Base-by-base conservation (phyloP, 35 echinoderm and acorn worm genomes). In the Apostichopus californicus region DNA sequence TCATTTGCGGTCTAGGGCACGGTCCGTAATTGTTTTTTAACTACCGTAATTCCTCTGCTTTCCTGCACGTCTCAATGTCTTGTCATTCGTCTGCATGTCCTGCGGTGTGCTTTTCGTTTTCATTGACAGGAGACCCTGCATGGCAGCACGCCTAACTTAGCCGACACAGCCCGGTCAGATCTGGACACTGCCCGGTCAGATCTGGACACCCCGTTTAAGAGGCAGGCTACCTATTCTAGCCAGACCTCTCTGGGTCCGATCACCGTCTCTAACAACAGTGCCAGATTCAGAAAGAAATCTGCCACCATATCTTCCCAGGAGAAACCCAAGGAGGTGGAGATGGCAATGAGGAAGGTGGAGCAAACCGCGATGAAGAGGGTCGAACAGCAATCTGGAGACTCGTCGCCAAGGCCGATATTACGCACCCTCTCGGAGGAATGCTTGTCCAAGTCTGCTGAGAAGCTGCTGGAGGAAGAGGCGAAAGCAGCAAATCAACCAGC, bases 371-470 rank as follows among this genome's bases (percentile, higher is more conserved):
- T 24, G 78, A 46, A 46, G 34, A 80, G 78, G 17, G 18, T 11
- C 11, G 64, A 14, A 14, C 11, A 68, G 64, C 64, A 68, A 18
- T 68, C 64, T 0, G 64, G 64, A 4, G 71, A 75, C 61, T 56
- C 55, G 21, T 89, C 86, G 0, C 86, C 86, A 8, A n/a, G n/a
- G 18, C 86, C 86, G 8, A 89, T 89, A 68, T 66, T 73, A 11
- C 60, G 86, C 15, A 26, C 86, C 2, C 11, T 89, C 20, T 89
- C 86, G 4, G 86, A 89, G 25, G 86, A 89, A 72, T 89, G 86
- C 86, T 55, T 89, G 86, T 89, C 86, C 15, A 89, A 89, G 64
- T 89, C 86, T 14, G 63, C 86, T 14, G 86, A 89, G 12, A 34
- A 34, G 17, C 15, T 20, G 1, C 4, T 57, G 20, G 86, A 59